phyloP scores from a whole-genome alignment of 2,113 vertebrate genomes.

The Fukomys damarensis region DNA sequence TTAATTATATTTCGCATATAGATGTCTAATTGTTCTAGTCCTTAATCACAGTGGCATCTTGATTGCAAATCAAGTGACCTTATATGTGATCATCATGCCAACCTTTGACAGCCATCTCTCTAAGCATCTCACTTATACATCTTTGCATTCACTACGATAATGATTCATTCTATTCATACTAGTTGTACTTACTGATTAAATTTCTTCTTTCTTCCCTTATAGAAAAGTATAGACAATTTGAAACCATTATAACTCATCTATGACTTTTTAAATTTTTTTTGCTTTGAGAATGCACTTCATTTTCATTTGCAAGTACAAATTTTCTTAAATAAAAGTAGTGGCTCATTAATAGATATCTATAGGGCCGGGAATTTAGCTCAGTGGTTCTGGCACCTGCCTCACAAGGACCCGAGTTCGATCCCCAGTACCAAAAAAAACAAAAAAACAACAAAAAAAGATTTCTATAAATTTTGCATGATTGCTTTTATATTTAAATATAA shows the following conservation, averaged over 20 bases:
- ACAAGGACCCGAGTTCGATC: too few species aligned
- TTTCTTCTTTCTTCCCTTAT: not conserved
- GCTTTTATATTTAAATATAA: not conserved
- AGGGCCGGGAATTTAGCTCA: too few species aligned
- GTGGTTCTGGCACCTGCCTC: too few species aligned
- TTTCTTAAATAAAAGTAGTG: constrained; percentile 17
- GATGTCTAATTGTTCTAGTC: not conserved
- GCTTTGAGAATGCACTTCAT: not conserved
- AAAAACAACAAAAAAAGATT: too few species aligned
- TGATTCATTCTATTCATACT: not conserved
- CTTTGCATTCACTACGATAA: not conserved
- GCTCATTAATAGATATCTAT: not conserved
- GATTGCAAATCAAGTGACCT: not conserved
- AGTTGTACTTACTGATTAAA: not conserved
- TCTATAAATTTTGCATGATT: constrained; percentile 3
- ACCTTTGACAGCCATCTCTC: not conserved
- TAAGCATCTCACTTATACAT: not conserved
- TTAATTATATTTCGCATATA: constrained; percentile 38
- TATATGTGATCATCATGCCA: not conserved
- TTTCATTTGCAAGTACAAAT: constrained; percentile 25
- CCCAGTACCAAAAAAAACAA: too few species aligned
- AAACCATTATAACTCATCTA: not conserved
- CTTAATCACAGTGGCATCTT: not conserved
- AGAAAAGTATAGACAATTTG: not conserved
- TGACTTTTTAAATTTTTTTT: not conserved